Evolutionary conservation across 2,797 vertebrate genomes (phyloP).

Genomic region (Hoplostethus atlanticus): DNA sequence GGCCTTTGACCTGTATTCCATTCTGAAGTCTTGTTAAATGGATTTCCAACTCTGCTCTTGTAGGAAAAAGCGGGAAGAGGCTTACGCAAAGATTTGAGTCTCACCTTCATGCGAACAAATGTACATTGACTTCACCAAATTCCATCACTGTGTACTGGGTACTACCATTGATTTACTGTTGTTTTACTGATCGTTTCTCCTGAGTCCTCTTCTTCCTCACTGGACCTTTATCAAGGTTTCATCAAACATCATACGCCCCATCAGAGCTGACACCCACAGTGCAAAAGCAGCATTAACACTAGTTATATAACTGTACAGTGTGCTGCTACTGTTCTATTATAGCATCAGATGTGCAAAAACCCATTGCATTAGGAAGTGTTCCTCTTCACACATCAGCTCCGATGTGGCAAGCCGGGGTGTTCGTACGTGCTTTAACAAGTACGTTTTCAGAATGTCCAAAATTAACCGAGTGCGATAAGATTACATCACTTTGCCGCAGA

Average conservation of each 20-base stretch:
- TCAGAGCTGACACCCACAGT: constrained; percentile 8
- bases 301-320: constrained; percentile 64
- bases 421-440: not conserved
- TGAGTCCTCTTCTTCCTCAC: not conserved
- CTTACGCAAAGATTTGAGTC: not conserved
- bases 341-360: constrained; percentile 71
- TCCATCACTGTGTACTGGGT: too few species aligned
- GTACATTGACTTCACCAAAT: too few species aligned
- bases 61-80: not conserved
- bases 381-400: constrained; percentile 66
- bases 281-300: constrained; percentile 48
- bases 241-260: constrained; percentile 4
- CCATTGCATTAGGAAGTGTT: constrained; percentile 47
- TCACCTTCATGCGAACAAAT: too few species aligned
- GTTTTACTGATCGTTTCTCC: too few species aligned
- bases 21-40: not conserved
- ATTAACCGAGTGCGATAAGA: not conserved
- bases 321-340: constrained; percentile 51
- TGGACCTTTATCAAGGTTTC: not conserved
- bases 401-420: constrained; percentile 35
- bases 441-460: not conserved
- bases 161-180: too few species aligned
- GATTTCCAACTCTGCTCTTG: not conserved
- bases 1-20: not conserved
- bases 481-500: not conserved